phyloP scores from a whole-genome alignment of 2,888 invertebrate species.

The Augochlorella aurata region DNA sequence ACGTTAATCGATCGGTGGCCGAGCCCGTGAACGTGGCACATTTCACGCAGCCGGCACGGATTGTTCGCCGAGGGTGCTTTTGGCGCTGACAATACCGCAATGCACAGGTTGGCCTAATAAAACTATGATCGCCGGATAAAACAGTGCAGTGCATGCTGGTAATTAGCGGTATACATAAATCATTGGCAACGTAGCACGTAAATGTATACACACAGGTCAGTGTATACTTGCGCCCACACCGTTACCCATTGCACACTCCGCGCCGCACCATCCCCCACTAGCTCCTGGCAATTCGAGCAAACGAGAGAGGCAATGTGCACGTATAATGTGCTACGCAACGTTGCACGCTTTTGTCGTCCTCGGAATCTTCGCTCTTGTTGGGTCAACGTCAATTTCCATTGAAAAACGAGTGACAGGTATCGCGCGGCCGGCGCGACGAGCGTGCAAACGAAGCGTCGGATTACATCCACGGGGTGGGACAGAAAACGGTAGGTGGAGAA shows the following conservation, averaged over 20 bases:
- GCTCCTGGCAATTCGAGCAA: slow-evolving; percentile 59
- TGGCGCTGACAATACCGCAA: slow-evolving; percentile 76
- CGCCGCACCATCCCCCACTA: slow-evolving; percentile 11
- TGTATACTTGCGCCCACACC: slow-evolving; percentile 44
- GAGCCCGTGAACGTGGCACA: slow-evolving; percentile 46
- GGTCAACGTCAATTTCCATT: slow-evolving; percentile 14
- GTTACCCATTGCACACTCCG: slow-evolving; percentile 66
- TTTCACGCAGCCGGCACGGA: slow-evolving; percentile 65
- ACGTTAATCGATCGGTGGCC: slow-evolving; percentile 48
- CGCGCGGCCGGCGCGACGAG: not conserved
- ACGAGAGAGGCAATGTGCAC: slow-evolving; percentile 59
- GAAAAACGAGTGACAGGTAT: not conserved
- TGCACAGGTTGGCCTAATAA: slow-evolving; percentile 78
- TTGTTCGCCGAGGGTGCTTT: slow-evolving; percentile 65
- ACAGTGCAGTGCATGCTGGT: slow-evolving; percentile 78
- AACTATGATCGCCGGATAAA: slow-evolving; percentile 80
- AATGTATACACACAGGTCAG: slow-evolving; percentile 64
- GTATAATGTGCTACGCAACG: slow-evolving; percentile 70
- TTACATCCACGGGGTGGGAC: not conserved
- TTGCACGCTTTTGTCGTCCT: slow-evolving; percentile 57
- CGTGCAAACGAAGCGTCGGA: not conserved
- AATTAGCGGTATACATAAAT: slow-evolving; percentile 82
- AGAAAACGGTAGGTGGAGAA: too few species aligned
- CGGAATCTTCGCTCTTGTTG: slow-evolving; percentile 32
- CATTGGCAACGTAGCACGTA: slow-evolving; percentile 77